phyloP scores from a whole-genome alignment of 2,113 vertebrate genomes.

The Bucco capensis region DNA sequence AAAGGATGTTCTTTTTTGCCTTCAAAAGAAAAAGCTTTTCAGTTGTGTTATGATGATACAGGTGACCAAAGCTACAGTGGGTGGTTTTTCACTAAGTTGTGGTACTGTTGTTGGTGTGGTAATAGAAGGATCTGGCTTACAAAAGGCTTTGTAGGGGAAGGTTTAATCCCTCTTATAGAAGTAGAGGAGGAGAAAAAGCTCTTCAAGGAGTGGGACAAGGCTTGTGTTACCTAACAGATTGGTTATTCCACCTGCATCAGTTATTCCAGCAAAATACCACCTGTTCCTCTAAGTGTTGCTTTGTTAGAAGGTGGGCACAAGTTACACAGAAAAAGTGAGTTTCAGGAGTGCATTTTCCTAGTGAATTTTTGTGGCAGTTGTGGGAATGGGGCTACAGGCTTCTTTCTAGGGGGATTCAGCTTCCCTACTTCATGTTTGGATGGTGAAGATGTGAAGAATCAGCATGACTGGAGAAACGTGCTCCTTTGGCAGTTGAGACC shows the following conservation, averaged over 20 bases:
- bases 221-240: neutral
- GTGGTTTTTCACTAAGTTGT: neutral
- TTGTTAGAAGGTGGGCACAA: neutral
- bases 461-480: accelerated
- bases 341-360: neutral
- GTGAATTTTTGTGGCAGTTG: no score
- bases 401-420: neutral
- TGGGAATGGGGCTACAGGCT: neutral
- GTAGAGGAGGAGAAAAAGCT: neutral
- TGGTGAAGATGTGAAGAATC: neutral
- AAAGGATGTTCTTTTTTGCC: neutral
- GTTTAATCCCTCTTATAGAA: neutral
- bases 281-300: neutral
- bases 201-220: neutral
- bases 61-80: neutral
- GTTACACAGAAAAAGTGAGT: accelerated
- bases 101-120: neutral
- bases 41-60: neutral
- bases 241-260: neutral
- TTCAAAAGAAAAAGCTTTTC: neutral
- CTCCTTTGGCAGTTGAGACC: accelerated
- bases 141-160: neutral
- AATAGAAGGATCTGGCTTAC: neutral
- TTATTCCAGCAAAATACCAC: neutral
- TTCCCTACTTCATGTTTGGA: neutral